phyloP scores from a whole-genome alignment of 1,140 invertebrate species.

The Rhagoletis pomonella region DNA sequence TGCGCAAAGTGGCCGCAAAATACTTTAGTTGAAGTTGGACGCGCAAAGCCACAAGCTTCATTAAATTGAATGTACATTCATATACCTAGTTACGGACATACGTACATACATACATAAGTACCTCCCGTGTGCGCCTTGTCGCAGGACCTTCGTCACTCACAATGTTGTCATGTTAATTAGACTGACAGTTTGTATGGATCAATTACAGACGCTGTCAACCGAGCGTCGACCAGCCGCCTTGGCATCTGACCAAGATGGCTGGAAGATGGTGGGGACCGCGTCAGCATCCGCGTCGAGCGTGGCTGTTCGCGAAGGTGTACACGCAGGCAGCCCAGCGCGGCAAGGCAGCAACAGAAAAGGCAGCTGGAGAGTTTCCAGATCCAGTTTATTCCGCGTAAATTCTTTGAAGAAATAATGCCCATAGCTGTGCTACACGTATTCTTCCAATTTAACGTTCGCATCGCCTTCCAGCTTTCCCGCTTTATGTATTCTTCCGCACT shows the following conservation, averaged over 20 bases:
- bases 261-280: background rate
- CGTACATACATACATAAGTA: background rate
- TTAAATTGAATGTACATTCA: background rate
- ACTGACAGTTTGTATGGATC: slow-evolving; percentile 53
- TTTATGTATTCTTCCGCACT: background rate
- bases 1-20: slow-evolving; percentile 28
- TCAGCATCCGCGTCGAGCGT: background rate
- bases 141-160: slow-evolving; percentile 49
- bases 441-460: slow-evolving; percentile 24
- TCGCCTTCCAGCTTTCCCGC: background rate
- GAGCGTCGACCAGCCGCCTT: background rate
- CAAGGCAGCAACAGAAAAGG: background rate
- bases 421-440: background rate
- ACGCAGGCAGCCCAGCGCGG: background rate
- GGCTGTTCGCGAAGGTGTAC: background rate
- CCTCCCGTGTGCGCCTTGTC: background rate
- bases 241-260: background rate
- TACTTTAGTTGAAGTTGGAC: slow-evolving; percentile 10
- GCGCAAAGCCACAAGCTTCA: background rate
- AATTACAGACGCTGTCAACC: slow-evolving; percentile 44
- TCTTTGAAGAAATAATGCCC: background rate
- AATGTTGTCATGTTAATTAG: slow-evolving; percentile 54
- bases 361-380: background rate
- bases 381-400: slow-evolving; percentile 3
- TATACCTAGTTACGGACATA: no score